Percentiles rank a stretch among this genome's conserved stretches.
Conservation (phyloP, 2,888 invertebrate species). For the Allophyes oxyacanthae region DNA sequence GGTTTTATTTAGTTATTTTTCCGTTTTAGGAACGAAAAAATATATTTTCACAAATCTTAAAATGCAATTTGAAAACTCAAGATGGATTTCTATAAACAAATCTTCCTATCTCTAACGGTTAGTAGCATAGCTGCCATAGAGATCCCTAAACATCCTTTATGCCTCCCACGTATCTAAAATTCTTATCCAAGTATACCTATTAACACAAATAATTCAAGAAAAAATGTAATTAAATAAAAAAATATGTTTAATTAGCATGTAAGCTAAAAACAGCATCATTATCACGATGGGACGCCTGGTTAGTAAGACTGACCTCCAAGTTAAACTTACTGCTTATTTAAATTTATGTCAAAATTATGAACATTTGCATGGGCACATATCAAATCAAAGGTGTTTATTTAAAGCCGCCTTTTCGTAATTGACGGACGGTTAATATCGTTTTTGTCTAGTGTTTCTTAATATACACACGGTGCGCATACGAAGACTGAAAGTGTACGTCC, state of each 20-base stretch:
- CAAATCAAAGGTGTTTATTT: slow-evolving; percentile 27
- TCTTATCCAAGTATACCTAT: neutral
- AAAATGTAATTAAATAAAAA: neutral
- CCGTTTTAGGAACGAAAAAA: too few species aligned
- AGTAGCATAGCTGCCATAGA: too few species aligned
- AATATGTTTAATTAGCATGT: neutral
- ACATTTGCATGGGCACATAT: slow-evolving; percentile 1
- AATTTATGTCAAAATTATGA: slow-evolving; percentile 12
- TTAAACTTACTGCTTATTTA: neutral
- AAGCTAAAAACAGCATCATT: slow-evolving; percentile 8
- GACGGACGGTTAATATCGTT: slow-evolving; percentile 62
- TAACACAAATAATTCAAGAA: neutral
- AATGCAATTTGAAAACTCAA: too few species aligned
- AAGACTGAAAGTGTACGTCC: slow-evolving; percentile 84
- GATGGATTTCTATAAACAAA: too few species aligned
- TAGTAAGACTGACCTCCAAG: slow-evolving; percentile 7
- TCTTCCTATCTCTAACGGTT: too few species aligned
- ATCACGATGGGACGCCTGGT: neutral
- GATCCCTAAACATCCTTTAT: too few species aligned
- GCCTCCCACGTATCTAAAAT: neutral
- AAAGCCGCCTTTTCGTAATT: slow-evolving; percentile 57
- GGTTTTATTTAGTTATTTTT: too few species aligned
- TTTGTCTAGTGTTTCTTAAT: slow-evolving; percentile 69
- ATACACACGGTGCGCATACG: slow-evolving; percentile 72
- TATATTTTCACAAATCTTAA: too few species aligned